A percentile compares a stretch with the other conserved stretches of the same genome.
Evolutionary conservation across 2,113 vertebrate species (phyloP).

Genomic region (Scomber colias): DNA sequence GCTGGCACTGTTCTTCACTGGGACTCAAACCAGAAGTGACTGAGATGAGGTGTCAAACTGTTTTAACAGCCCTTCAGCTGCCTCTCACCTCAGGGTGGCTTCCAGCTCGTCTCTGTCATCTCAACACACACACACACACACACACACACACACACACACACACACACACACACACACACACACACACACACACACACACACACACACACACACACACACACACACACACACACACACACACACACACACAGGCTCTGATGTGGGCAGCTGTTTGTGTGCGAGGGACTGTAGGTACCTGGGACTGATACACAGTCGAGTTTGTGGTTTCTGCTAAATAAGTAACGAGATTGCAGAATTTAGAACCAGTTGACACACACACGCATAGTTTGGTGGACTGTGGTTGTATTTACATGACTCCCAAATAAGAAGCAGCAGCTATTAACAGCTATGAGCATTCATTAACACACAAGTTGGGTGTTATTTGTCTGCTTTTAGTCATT

Average conservation of each 20-base stretch:
- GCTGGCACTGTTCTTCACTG: background rate
- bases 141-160: no score
- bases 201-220: background rate
- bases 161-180: background rate
- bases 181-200: no score
- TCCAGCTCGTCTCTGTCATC: background rate
- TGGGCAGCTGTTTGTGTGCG: no score
- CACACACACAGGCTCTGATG: background rate
- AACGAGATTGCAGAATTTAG: background rate
- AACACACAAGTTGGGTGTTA: no score
- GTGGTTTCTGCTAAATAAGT: background rate
- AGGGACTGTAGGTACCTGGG: background rate
- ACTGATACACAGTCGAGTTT: background rate
- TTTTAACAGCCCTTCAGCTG: conserved; percentile 40
- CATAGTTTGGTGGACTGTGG: no score
- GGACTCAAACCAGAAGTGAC: conserved; percentile 2
- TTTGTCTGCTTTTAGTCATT: no score
- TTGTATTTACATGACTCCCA: no score
- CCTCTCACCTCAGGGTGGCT: conserved; percentile 1
- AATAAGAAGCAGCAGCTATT: no score
- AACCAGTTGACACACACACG: background rate
- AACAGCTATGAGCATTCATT: no score
- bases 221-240: no score
- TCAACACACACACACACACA: background rate
- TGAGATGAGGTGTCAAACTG: conserved; percentile 52